Percentiles rank a stretch among this genome's conserved stretches.
phyloP scores from a whole-genome alignment of 2,113 vertebrate genomes.

The Spea multiplicata region DNA sequence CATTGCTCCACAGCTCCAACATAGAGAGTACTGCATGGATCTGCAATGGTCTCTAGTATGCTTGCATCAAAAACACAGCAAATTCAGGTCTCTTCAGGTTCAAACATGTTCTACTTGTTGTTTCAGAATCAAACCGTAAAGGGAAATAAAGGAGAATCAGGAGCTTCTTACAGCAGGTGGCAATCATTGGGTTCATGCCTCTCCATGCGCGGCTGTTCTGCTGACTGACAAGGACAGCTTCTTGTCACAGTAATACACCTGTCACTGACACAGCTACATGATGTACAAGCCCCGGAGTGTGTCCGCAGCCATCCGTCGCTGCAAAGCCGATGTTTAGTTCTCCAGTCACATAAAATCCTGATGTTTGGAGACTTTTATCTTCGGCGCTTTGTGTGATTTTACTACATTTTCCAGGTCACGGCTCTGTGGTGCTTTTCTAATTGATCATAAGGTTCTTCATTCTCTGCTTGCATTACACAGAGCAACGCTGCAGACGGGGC shows the following conservation, averaged over 20 bases:
- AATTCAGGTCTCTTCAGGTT: too few species aligned
- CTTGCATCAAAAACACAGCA: too few species aligned
- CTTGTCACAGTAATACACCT: constrained; percentile 28
- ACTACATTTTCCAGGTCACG: constrained; percentile 29
- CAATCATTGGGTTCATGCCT: background rate
- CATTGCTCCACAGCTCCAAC: too few species aligned
- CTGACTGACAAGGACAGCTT: background rate
- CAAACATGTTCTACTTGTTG: too few species aligned
- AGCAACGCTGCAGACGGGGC: background rate
- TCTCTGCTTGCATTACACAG: constrained; percentile 1
- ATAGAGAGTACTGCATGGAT: too few species aligned
- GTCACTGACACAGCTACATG: background rate
- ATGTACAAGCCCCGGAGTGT: constrained; percentile 4
- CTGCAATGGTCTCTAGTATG: too few species aligned
- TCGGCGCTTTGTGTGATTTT: constrained; percentile 19
- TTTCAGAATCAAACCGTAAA: too few species aligned
- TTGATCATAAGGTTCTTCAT: constrained; percentile 23
- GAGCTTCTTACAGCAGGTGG: too few species aligned
- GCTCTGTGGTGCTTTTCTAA: constrained; percentile 27
- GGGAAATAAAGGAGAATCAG: too few species aligned
- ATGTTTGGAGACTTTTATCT: constrained; percentile 34
- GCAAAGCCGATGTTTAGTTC: background rate
- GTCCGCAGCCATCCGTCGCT: background rate
- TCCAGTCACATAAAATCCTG: constrained; percentile 14
- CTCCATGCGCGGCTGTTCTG: constrained; percentile 1